A percentile compares a stretch with the other conserved stretches of the same genome.
Conservation (phyloP, 1,140 invertebrate species). For the Goniozus legneri region DNA sequence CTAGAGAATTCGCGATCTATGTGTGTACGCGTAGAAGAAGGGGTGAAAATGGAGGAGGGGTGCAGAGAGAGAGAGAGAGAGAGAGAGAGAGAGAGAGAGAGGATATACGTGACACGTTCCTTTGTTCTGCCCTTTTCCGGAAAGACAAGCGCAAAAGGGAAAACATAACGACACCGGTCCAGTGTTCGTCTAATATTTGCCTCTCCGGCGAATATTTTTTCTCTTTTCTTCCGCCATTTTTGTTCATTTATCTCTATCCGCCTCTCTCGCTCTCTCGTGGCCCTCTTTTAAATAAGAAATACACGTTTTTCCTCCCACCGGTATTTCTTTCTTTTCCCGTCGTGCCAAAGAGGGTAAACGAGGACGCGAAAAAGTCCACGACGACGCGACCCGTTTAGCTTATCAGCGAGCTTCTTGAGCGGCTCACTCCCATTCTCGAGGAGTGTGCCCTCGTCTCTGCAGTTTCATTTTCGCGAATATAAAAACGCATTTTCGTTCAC, state of each 20-base stretch:
- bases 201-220: constrained; percentile 51
- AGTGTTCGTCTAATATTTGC: constrained; percentile 52
- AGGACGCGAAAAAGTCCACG: too few relatives aligned
- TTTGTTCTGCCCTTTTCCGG: constrained; percentile 41
- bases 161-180: constrained; percentile 48
- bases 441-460: too few relatives aligned
- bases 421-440: too few relatives aligned
- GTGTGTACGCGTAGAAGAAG: constrained; percentile 10
- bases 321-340: too few relatives aligned
- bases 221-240: constrained; percentile 39
- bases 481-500: too few relatives aligned
- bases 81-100: constrained; percentile 6
- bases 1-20: constrained; percentile 14
- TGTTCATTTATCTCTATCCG: constrained; percentile 17
- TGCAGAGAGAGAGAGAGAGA: constrained; percentile 2
- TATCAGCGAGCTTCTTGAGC: too few relatives aligned
- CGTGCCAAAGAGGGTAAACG: too few relatives aligned
- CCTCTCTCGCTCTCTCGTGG: constrained; percentile 1
- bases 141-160: constrained; percentile 32
- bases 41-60: constrained; percentile 13
- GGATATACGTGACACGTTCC: constrained; percentile 29
- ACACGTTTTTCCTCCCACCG: too few relatives aligned
- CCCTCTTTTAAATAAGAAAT: not conserved
- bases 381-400: too few relatives aligned
- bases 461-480: too few relatives aligned